Percentiles rank a stretch among this genome's conserved stretches.
phyloP scores from a whole-genome alignment of 2,797 vertebrate genomes.

The Myiotriccus ornatus region DNA sequence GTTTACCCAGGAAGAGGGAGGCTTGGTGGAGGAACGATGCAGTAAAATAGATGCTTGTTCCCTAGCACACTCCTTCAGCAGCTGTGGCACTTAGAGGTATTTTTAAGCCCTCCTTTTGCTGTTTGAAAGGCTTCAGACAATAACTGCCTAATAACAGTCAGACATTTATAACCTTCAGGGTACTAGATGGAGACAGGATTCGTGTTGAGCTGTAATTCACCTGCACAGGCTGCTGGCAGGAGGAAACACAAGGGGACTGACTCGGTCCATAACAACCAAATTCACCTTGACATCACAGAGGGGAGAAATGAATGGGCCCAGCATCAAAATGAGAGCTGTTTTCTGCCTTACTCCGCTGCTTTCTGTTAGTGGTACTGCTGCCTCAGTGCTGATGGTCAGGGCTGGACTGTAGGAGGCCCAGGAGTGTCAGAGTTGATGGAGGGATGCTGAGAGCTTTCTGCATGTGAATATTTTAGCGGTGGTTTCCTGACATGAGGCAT shows the following conservation, averaged over 20 bases:
- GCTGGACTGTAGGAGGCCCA: background rate
- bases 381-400: background rate
- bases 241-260: background rate
- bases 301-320: background rate
- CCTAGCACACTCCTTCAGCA: background rate
- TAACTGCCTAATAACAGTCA: background rate
- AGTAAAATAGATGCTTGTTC: background rate
- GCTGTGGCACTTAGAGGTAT: background rate
- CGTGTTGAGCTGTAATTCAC: background rate
- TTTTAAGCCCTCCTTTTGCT: background rate
- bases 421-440: background rate
- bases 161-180: background rate
- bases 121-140: constrained; percentile 3
- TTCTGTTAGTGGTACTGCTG: background rate
- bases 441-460: background rate
- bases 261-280: background rate
- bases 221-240: background rate
- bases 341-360: background rate
- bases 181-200: background rate
- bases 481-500: background rate
- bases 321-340: background rate
- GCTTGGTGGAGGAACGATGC: background rate
- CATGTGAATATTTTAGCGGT: background rate
- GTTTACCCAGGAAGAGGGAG: background rate
- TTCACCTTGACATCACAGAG: background rate